phyloP scores from a whole-genome alignment of 1,140 invertebrate species.

The Brachionus angularis region DNA sequence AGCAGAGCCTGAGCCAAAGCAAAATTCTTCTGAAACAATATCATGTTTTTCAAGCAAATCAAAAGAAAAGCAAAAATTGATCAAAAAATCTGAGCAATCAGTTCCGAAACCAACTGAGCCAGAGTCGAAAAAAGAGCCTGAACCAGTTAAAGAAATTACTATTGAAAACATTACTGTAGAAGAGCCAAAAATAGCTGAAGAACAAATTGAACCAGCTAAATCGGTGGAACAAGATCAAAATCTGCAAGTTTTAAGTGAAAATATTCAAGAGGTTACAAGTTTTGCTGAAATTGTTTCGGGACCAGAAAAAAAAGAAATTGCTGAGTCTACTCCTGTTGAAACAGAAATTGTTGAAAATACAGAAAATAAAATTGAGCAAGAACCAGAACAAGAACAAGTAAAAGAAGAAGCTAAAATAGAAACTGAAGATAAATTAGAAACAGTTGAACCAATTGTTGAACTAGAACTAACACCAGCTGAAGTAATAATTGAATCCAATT shows the following conservation, averaged over 20 bases:
- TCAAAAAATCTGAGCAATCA: not conserved
- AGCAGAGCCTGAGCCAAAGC: no score
- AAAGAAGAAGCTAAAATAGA: not conserved
- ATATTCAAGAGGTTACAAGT: no score
- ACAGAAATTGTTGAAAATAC: not conserved
- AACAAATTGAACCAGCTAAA: no score
- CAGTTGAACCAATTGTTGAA: no score
- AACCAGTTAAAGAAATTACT: not conserved
- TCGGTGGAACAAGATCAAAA: no score
- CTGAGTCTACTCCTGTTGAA: not conserved
- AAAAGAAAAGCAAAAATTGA: not conserved
- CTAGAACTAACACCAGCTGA: not conserved
- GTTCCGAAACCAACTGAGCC: not conserved
- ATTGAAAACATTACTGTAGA: no score
- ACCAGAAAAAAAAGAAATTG: not conserved
- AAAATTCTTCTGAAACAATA: no score
- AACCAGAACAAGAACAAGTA: not conserved
- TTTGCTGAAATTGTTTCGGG: no score
- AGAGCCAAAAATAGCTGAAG: no score
- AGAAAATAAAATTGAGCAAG: not conserved
- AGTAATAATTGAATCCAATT: not conserved
- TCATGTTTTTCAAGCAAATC: slow-evolving; percentile 11
- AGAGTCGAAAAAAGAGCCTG: not conserved
- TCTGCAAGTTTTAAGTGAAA: no score
- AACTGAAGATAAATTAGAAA: not conserved